Evolutionary conservation across 2,113 vertebrate species (phyloP).

Genomic region (Syngnathus typhle): DNA sequence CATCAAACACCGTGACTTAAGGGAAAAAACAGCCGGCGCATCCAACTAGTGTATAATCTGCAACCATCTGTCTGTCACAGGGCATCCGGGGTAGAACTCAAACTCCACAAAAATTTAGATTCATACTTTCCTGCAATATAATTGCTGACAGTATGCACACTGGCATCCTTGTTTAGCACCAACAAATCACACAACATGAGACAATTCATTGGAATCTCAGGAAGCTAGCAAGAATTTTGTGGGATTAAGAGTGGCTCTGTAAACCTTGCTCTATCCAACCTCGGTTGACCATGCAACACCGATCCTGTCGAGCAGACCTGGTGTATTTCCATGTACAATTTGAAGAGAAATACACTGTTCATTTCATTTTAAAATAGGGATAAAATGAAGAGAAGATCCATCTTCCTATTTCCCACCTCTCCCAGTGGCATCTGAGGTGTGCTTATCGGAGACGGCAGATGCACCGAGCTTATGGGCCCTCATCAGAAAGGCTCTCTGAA

Average conservation of each 20-base stretch:
- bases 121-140: slow-evolving; percentile 44
- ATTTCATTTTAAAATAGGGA: slow-evolving; percentile 44
- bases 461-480: slow-evolving; percentile 66
- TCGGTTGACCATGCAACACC: slow-evolving; percentile 38
- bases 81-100: slow-evolving; percentile 41
- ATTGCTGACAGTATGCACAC: slow-evolving; percentile 9
- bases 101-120: slow-evolving; percentile 48
- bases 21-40: slow-evolving; percentile 45
- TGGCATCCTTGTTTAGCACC: slow-evolving; percentile 25
- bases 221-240: slow-evolving; percentile 30
- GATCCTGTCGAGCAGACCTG: slow-evolving; percentile 8
- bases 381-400: slow-evolving; percentile 37
- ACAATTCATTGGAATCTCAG: slow-evolving; percentile 26
- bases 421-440: slow-evolving; percentile 60
- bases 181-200: slow-evolving; percentile 30
- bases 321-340: slow-evolving; percentile 61
- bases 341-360: slow-evolving; percentile 36
- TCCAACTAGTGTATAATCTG: slow-evolving; percentile 44
- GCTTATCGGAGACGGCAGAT: slow-evolving; percentile 73
- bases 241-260: slow-evolving; percentile 27
- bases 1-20: slow-evolving; percentile 51
- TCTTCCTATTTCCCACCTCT: slow-evolving; percentile 24
- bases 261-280: slow-evolving; percentile 10
- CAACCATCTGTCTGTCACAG: slow-evolving; percentile 61
- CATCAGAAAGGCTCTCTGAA: slow-evolving; percentile 64